These are phyloP conservation scores for Tringa solitaria DNA, from an alignment of 2,113 vertebrate genomes.

Conservation along the genomic window DNA sequence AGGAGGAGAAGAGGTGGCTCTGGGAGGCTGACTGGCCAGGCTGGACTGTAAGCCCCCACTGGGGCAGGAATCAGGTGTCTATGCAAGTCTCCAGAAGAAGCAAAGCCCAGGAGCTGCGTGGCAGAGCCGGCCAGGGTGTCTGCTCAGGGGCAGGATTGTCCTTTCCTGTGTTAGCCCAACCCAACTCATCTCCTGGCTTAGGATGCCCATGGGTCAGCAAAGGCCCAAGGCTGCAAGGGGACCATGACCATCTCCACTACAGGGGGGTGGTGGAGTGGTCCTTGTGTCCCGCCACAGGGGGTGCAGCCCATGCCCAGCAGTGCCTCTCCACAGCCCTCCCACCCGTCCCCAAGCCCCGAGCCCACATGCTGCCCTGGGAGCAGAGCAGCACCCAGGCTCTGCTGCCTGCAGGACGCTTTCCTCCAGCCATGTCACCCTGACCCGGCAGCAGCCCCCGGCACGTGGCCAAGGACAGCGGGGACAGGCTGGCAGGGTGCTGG, in stretches of 20 bases:
- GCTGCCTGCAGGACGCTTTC: background rate
- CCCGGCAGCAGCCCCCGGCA: background rate
- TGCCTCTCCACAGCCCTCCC: background rate
- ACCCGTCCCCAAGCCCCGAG: fast-evolving
- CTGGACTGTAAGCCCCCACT: background rate
- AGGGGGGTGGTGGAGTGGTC: background rate
- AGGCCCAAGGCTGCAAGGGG: background rate
- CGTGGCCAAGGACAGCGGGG: background rate
- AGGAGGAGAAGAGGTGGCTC: background rate
- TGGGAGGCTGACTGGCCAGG: background rate
- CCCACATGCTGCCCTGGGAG: fast-evolving
- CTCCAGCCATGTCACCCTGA: background rate
- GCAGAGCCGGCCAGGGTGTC: background rate
- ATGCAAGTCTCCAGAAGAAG: background rate
- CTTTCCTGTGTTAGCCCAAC: background rate
- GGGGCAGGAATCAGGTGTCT: background rate
- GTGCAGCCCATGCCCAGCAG: background rate
- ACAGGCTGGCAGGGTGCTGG: background rate
- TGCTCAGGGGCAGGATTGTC: background rate
- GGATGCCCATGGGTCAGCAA: background rate
- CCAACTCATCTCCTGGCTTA: background rate
- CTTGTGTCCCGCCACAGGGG: background rate
- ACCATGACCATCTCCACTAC: background rate
- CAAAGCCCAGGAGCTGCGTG: fast-evolving
- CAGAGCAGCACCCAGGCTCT: background rate